phyloP scores from a whole-genome alignment of 2,797 vertebrate species.

The Hephaestus fuliginosus region DNA sequence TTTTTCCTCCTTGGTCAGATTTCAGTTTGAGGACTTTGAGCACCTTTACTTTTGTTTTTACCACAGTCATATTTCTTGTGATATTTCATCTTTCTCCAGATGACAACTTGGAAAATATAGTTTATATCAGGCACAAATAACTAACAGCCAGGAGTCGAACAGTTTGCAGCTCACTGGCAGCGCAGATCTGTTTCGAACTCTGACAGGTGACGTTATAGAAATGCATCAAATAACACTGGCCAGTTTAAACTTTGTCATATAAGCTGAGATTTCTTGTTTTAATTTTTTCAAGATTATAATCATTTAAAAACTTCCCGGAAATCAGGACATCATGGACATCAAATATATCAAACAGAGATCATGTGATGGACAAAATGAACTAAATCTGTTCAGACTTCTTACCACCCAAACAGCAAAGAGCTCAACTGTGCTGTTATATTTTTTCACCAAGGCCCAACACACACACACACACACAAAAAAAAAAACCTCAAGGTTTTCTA shows the following conservation, averaged over 20 bases:
- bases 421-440: not conserved
- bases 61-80: not conserved
- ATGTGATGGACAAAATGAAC: not conserved
- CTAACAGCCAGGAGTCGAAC: not conserved
- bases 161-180: not conserved
- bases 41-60: slow-evolving; percentile 21
- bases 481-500: slow-evolving; percentile 33
- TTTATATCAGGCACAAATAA: not conserved
- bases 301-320: not conserved
- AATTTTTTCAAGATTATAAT: not conserved
- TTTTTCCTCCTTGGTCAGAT: slow-evolving; percentile 1
- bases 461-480: too few species aligned
- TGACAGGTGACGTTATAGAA: too few species aligned
- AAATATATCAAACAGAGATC: not conserved
- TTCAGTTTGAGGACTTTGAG: slow-evolving; percentile 13
- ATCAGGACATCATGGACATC: too few species aligned
- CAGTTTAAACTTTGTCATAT: not conserved
- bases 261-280: not conserved
- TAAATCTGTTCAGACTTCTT: not conserved
- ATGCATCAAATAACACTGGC: not conserved
- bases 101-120: not conserved
- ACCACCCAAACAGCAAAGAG: slow-evolving; percentile 1
- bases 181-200: too few species aligned
- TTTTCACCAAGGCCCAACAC: too few species aligned
- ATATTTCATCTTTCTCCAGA: slow-evolving; percentile 12